Evolutionary conservation across 2,113 vertebrate species (phyloP).

Genomic region (zebrafish (Danio rerio)): GRCz12tu NC_133181.1:34588501-34589000

Average conservation of each 20-base stretch:
- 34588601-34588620: constrained; percentile 41
- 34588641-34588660: constrained; percentile 4
- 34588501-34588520: constrained; percentile 17
- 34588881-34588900: constrained; percentile 74
- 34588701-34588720: constrained; percentile 57
- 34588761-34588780: constrained; percentile 67
- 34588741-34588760: constrained; percentile 70
- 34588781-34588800: constrained; percentile 52
- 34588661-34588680: constrained; percentile 43
- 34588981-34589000: neutral
- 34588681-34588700: neutral
- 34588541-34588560: constrained; percentile 11
- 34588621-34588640: constrained; percentile 43
- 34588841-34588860: constrained; percentile 71
- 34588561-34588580: constrained; percentile 45
- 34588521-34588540: constrained; percentile 33
- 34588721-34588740: constrained; percentile 60
- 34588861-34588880: constrained; percentile 75
- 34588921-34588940: constrained; percentile 76
- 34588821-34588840: constrained; percentile 70
- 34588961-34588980: constrained; percentile 3
- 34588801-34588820: constrained; percentile 68
- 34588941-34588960: constrained; percentile 53
- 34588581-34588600: constrained; percentile 40
- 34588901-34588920: constrained; percentile 77